Conservation (phyloP, 23 tunicate genomes). For the Ciona savignyi region DNA sequence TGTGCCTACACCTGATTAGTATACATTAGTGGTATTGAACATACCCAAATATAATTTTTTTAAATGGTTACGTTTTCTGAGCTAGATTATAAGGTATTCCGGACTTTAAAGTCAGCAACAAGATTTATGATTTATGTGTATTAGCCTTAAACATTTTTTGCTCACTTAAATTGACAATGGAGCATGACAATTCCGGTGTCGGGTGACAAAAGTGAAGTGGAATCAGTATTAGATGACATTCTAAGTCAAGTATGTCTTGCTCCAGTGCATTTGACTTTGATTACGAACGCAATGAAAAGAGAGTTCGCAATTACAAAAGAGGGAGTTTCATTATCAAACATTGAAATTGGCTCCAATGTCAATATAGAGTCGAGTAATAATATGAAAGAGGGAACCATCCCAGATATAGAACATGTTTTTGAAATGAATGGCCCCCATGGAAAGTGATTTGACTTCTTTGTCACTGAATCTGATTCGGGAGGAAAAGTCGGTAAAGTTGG, state of each 20-base stretch:
- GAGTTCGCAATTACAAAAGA: background rate
- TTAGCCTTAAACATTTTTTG: too few relatives aligned
- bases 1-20: too few relatives aligned
- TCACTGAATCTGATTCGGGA: background rate
- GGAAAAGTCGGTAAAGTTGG: background rate
- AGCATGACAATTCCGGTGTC: background rate
- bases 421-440: too few relatives aligned
- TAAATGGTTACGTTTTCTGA: too few relatives aligned
- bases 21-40: too few relatives aligned
- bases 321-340: background rate
- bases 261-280: background rate
- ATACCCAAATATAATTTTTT: too few relatives aligned
- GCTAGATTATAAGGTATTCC: too few relatives aligned
- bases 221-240: background rate
- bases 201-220: background rate
- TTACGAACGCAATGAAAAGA: background rate
- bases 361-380: background rate
- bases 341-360: background rate
- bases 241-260: background rate
- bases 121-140: too few relatives aligned
- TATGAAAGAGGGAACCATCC: background rate
- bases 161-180: background rate
- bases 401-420: background rate
- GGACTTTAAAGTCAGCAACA: too few relatives aligned
- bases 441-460: too few relatives aligned